Evolutionary conservation across 2,888 invertebrate species (phyloP).

Genomic region (Bombylius discolor): DNA sequence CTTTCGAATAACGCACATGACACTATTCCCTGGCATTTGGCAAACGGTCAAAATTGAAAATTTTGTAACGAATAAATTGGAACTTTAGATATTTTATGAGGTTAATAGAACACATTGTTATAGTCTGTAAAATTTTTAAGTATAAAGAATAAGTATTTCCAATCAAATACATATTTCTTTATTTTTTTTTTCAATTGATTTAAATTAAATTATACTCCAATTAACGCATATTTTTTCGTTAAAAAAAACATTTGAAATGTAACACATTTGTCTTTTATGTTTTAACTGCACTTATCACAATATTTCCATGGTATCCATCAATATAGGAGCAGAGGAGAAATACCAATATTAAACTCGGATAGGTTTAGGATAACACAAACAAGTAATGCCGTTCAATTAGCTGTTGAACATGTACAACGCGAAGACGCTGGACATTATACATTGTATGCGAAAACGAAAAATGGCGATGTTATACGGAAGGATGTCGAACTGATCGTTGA

Average conservation of each 20-base stretch:
- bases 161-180: no score
- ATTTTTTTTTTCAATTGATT: no score
- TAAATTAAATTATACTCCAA: no score
- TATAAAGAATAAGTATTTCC: no score
- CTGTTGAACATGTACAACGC: constrained; percentile 58
- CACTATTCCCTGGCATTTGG: not conserved
- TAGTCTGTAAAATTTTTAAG: no score
- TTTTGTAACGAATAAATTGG: not conserved
- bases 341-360: constrained; percentile 49
- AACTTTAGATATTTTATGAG: not conserved
- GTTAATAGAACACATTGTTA: not conserved
- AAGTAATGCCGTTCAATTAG: constrained; percentile 53
- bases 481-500: constrained; percentile 45
- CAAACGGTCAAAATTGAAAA: not conserved
- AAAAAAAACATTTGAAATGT: no score
- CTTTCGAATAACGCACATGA: not conserved
- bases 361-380: constrained; percentile 45
- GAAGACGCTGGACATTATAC: constrained; percentile 66
- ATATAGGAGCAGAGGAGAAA: constrained; percentile 43
- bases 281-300: no score
- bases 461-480: constrained; percentile 40
- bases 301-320: no score
- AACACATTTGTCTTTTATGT: no score
- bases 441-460: constrained; percentile 48
- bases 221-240: no score